Evolutionary conservation across 2,797 vertebrate species (phyloP), one percentile per base, ranked within the genome.

Genomic region (Arctocebus calabarensis): DNA sequence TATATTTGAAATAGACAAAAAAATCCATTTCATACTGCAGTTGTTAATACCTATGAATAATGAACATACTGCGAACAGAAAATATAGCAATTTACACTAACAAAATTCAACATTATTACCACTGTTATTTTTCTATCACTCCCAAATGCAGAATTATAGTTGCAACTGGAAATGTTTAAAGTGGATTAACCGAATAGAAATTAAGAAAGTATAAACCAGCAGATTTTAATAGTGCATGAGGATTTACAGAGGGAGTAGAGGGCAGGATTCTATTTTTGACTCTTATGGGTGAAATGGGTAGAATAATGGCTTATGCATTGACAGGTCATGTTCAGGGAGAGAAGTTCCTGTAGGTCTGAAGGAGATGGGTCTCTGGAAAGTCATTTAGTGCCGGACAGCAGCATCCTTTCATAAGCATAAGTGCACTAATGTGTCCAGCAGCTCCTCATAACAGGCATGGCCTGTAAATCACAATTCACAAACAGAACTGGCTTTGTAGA

Each of bases 381-480:
- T 96, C 13, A 2, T 90, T 97, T 86, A 97, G 71, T 87, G 82
- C 96, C 89, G 90, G 96, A 96, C 97, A 93, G 92, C 95, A 91
- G 91, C 78, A 81, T 88, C 97, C 92, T 98, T 96, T 95, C 95
- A 94, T 96, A 90, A 88, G 96, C 77, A 32, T 81, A 43, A 84
- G 91, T 84, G 62, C 68, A 25, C 84, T 97, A 81, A 97, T 97
- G 95, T 86, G 94, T 97, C 94, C 96, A 91, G 52, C 96, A 97
- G 96, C 84, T 74, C 75, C 88, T 57, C 14, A 43, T 5, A 89
- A 88, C 95, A 97, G 97, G 94, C 97, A 68, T 45, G 96, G 95
- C 57, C 91, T 68, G 89, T 98, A 97, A 98, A 97, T 97, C 97
- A 98, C 20, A 45, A 55, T 37, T 71, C 78, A 88, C 88, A 79